Evolutionary conservation across 2,888 invertebrate species (phyloP).

Genomic region (Pammene aurita): DNA sequence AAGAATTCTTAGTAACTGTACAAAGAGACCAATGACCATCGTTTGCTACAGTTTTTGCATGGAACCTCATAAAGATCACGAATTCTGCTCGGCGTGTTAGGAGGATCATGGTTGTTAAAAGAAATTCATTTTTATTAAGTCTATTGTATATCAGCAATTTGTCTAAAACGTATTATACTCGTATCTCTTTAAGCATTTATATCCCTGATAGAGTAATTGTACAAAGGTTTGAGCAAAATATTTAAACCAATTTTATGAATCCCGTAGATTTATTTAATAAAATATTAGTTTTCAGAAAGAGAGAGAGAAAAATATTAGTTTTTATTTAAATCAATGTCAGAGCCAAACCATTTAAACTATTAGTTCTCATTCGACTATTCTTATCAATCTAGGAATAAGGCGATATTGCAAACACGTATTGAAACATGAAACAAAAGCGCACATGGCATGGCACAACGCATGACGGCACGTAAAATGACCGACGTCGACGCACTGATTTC

Average conservation of each 20-base stretch:
- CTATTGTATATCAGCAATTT: background rate
- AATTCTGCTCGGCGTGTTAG: constrained; percentile 33
- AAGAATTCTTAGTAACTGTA: constrained; percentile 38
- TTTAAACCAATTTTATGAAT: too few species aligned
- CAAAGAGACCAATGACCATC: constrained; percentile 38
- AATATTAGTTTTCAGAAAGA: too few species aligned
- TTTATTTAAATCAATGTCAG: too few species aligned
- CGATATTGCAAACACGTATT: background rate
- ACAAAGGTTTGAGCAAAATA: too few species aligned
- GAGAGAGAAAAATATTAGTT: too few species aligned
- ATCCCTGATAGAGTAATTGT: too few species aligned
- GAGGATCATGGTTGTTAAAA: constrained; percentile 4
- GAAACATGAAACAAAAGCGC: background rate
- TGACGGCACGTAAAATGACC: constrained; percentile 1
- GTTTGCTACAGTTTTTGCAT: constrained; percentile 38
- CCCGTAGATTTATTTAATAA: too few species aligned
- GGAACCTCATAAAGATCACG: constrained; percentile 40
- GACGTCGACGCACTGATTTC: constrained; percentile 19
- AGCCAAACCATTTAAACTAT: too few species aligned
- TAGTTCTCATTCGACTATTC: too few species aligned
- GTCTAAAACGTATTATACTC: too few species aligned
- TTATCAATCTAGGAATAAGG: too few species aligned
- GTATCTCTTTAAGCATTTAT: background rate
- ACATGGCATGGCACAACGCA: background rate
- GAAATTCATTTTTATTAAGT: background rate